Base-by-base conservation (phyloP, 2,888 invertebrate species). In the Thera britannica region DNA sequence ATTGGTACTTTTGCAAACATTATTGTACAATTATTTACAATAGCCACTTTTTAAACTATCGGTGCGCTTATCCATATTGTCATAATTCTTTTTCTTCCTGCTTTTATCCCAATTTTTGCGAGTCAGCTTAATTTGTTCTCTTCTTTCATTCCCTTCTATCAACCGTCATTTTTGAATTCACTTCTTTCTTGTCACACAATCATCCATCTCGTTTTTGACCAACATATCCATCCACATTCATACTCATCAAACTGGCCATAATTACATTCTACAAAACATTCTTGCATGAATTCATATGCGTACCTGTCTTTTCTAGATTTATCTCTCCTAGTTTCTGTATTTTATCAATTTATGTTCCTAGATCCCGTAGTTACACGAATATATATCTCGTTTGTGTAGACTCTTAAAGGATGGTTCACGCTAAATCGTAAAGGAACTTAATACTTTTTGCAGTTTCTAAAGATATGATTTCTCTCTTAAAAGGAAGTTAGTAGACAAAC, bases 371-470 rank as follows among this genome's bases (percentile, higher is more conserved):
- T 54, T 67, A 64, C 64, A 66, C 67, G 61, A 66, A 67, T 57
- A 72, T 73, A 71, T 62, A 73, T 73, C 70, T 74, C 55, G 71
- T 72, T 61, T 60, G 56, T 57, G 56, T 46, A 11, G 41, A 61
- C 62, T 8, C 8, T 23, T 51, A 46, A 38, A 58, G 58, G 58
- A 51, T 59, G 49, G 11, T 56, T 63, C 23, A 58, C 9, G 8
- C 51, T 57, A 9, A 57, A n/a, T 11, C 57, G 46, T 41, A 2
- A 4, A 23, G 51, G 6, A n/a, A 44, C 11, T 11, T 8, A 46
- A 11, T 44, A 11, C 0, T 46, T 44, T 51, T 7, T 23, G 2
- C 38, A 38, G 55, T 56, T 7, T 11, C 0, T 36, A 36, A 35
- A 2, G 9, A 35, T 8, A 11, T 49, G 5, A 3, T n/a, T 46